Conservation (phyloP, 2,888 invertebrate genomes). For the Diadegma fenestrale region DNA sequence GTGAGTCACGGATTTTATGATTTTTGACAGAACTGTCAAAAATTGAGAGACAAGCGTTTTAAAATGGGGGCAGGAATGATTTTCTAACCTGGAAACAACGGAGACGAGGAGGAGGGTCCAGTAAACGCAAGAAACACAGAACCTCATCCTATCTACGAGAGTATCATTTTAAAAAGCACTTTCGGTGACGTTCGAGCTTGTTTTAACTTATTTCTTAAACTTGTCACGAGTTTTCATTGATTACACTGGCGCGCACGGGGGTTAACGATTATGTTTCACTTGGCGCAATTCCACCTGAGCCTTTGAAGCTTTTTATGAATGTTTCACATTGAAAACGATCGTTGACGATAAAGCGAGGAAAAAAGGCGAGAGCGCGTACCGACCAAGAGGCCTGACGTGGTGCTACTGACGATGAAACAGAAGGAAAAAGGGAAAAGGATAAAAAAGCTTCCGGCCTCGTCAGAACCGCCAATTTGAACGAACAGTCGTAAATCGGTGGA, state of each 20-base stretch:
- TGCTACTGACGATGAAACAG: constrained; percentile 65
- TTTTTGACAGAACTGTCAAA: constrained; percentile 54
- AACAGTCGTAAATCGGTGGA: not conserved
- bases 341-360: constrained; percentile 10
- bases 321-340: constrained; percentile 9
- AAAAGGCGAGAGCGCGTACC: constrained; percentile 43
- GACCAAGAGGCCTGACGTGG: constrained; percentile 74
- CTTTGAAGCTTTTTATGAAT: not conserved
- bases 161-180: constrained; percentile 70
- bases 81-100: constrained; percentile 86
- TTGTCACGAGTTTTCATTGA: constrained; percentile 12
- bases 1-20: constrained; percentile 1
- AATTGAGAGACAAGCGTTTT: constrained; percentile 28
- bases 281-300: constrained; percentile 3
- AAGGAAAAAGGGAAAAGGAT: constrained; percentile 23
- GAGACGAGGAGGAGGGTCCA: constrained; percentile 88
- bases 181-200: constrained; percentile 32
- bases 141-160: constrained; percentile 86
- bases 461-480: constrained; percentile 48
- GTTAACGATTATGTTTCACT: constrained; percentile 1
- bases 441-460: constrained; percentile 72
- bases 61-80: constrained; percentile 71
- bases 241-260: constrained; percentile 11
- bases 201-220: constrained; percentile 11
- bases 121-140: constrained; percentile 87